phyloP scores from a whole-genome alignment of 1,140 invertebrate species.

The Caenorhabditis latens region DNA sequence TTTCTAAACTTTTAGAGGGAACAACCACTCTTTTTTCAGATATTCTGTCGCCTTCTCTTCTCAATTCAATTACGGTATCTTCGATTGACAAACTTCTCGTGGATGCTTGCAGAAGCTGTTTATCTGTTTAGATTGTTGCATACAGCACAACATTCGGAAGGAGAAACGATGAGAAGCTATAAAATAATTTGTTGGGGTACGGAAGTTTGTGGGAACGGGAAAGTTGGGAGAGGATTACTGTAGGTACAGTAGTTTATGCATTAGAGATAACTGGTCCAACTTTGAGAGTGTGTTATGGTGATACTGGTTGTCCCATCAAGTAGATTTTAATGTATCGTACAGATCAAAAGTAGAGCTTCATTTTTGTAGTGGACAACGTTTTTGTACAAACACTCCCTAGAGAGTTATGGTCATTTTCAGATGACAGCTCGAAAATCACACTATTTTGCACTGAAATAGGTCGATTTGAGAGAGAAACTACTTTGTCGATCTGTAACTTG shows the following conservation, averaged over 20 bases:
- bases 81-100: conserved; percentile 74
- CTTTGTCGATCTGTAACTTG: too few species aligned
- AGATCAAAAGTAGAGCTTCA: too few species aligned
- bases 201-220: conserved; percentile 54
- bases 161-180: conserved; percentile 79
- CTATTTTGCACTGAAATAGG: too few species aligned
- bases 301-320: too few species aligned
- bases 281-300: too few species aligned
- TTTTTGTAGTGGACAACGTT: too few species aligned
- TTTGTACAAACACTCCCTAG: too few species aligned
- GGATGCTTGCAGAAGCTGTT: conserved; percentile 81
- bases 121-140: conserved; percentile 78
- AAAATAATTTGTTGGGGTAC: conserved; percentile 81
- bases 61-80: conserved; percentile 74
- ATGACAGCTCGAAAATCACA: too few species aligned
- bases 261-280: too few species aligned
- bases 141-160: conserved; percentile 80
- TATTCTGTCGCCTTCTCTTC: conserved; percentile 75
- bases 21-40: conserved; percentile 57
- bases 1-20: not conserved
- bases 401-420: too few species aligned
- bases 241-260: not conserved
- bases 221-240: not conserved
- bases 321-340: too few species aligned
- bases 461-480: too few species aligned